A percentile compares a stretch with the other conserved stretches of the same genome.
Evolutionary conservation across 2,113 vertebrate genomes (phyloP).

Genomic region (Oxyruncus cristatus): DNA sequence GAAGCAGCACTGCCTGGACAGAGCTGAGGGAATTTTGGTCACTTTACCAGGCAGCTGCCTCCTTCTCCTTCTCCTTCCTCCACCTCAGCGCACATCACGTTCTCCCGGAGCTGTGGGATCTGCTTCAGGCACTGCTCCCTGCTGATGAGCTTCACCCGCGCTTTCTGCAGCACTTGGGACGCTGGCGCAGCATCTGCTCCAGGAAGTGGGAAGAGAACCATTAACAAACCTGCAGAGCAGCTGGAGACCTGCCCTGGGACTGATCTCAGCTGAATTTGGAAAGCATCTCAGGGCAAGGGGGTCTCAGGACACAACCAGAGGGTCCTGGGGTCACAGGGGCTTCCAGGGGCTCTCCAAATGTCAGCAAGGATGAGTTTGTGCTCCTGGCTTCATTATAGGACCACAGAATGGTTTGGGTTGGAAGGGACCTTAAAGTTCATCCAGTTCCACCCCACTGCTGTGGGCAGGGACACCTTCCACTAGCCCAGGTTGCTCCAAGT

Average conservation of each 20-base stretch:
- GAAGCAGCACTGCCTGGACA: neutral
- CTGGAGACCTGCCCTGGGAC: neutral
- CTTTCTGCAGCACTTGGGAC: neutral
- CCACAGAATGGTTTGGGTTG: neutral
- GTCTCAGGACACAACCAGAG: neutral
- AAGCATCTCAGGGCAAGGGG: neutral
- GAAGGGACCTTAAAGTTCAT: neutral
- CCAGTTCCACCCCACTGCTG: neutral
- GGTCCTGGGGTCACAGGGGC: fast-evolving
- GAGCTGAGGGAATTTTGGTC: neutral
- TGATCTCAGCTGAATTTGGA: neutral
- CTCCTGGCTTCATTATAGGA: neutral
- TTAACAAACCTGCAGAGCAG: neutral
- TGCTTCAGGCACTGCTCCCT: neutral
- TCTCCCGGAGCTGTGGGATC: neutral
- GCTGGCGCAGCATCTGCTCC: neutral
- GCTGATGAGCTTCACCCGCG: neutral
- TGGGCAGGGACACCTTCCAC: neutral
- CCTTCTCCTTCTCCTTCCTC: neutral
- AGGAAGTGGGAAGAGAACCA: neutral
- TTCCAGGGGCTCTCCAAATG: neutral
- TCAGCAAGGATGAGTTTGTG: neutral
- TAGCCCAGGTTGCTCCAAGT: neutral
- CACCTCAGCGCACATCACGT: conserved; percentile 50
- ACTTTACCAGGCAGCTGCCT: conserved; percentile 54